Percentiles rank a stretch among this genome's conserved stretches.
Evolutionary conservation across 2,888 invertebrate genomes (phyloP).

Genomic region (Leptopilina myrica): DNA sequence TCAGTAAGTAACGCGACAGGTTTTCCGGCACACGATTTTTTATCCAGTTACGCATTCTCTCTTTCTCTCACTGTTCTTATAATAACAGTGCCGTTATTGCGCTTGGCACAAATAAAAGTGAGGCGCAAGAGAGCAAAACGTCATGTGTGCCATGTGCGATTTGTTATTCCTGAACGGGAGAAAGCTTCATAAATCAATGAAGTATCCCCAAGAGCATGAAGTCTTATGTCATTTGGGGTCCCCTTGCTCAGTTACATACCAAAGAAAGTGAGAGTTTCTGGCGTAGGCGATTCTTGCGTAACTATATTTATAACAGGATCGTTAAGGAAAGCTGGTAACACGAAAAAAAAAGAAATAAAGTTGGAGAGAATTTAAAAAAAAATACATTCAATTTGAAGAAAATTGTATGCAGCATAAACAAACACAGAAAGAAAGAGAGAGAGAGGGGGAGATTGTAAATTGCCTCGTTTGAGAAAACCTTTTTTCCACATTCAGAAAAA

Average conservation of each 20-base stretch:
- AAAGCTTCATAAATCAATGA: conserved; percentile 61
- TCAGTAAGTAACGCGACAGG: background rate
- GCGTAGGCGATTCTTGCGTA: conserved; percentile 55
- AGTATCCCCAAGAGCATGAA: conserved; percentile 53
- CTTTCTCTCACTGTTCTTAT: no score
- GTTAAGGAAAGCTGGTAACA: background rate
- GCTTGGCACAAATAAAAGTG: conserved; percentile 19
- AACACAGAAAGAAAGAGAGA: no score
- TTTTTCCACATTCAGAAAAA: background rate
- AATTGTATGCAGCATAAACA: background rate
- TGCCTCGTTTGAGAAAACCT: background rate
- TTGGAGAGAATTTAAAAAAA: background rate
- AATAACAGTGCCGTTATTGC: no score
- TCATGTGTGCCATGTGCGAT: conserved; percentile 41
- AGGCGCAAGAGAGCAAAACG: background rate
- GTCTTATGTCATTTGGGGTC: conserved; percentile 58
- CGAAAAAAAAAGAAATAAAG: background rate
- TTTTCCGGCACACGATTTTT: conserved; percentile 1
- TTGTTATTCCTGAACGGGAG: conserved; percentile 53
- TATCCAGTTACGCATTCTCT: no score
- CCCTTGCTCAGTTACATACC: conserved; percentile 51
- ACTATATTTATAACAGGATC: conserved; percentile 24
- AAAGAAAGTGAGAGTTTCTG: conserved; percentile 58
- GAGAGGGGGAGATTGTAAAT: no score
- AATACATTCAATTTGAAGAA: background rate